Percentiles rank a stretch among this genome's conserved stretches.
Conservation (phyloP, 1,140 invertebrate species). For the Drosophila serrata region DNA sequence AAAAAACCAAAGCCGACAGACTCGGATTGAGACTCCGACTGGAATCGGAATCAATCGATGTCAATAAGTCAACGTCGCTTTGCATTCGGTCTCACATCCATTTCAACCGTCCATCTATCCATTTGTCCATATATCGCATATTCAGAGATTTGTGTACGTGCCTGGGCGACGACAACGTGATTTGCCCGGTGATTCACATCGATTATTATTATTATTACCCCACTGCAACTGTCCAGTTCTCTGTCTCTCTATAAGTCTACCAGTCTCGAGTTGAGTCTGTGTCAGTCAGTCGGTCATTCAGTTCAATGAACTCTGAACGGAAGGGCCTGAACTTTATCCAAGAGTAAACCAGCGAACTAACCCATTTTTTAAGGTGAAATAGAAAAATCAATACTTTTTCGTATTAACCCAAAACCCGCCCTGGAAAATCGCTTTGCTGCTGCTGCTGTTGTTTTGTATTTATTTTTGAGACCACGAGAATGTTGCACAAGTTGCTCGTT, state of each 20-base stretch:
- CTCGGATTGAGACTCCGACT: slow-evolving; percentile 14
- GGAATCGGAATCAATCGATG: slow-evolving; percentile 65
- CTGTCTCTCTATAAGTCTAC: slow-evolving; percentile 5
- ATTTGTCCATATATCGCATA: slow-evolving; percentile 34
- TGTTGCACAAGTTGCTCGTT: slow-evolving; percentile 26
- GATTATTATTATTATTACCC: slow-evolving; percentile 35
- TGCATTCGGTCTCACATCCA: slow-evolving; percentile 36
- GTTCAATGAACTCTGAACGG: slow-evolving; percentile 65
- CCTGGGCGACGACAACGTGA: slow-evolving; percentile 52
- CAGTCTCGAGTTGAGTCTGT: slow-evolving; percentile 11
- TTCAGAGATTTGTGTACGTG: slow-evolving; percentile 64
- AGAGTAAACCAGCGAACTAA: slow-evolving; percentile 61
- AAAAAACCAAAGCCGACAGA: slow-evolving; percentile 22
- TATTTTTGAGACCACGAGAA: slow-evolving; percentile 33
- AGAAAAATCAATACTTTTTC: slow-evolving; percentile 50
- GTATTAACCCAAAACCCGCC: slow-evolving; percentile 5
- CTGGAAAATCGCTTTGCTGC: slow-evolving; percentile 11
- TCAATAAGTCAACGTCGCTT: slow-evolving; percentile 61
- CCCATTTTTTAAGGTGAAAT: slow-evolving; percentile 41
- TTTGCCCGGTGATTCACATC: slow-evolving; percentile 66
- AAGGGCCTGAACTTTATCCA: slow-evolving; percentile 32
- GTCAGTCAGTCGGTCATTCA: slow-evolving; percentile 5
- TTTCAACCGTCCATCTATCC: slow-evolving; percentile 23
- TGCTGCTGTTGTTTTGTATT: slow-evolving; percentile 6
- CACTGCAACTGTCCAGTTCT: not conserved